Conservation (phyloP, 2,113 vertebrate genomes). For the Hypanus sabinus region DNA sequence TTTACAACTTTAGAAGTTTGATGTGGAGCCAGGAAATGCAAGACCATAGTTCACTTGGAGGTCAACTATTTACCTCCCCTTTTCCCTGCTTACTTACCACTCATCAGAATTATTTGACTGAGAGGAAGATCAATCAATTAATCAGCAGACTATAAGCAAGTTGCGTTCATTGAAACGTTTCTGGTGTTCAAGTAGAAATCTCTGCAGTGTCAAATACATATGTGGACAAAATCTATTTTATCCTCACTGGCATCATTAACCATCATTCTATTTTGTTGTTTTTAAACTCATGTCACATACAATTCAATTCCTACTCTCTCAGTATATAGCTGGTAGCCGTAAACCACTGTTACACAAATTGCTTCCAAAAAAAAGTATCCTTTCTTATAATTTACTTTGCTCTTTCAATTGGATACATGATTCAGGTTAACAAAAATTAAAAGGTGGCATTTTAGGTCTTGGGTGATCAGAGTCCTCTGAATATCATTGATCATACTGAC, state of each 20-base stretch:
- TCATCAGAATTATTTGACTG: not conserved
- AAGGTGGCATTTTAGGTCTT: not conserved
- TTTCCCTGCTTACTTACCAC: not conserved
- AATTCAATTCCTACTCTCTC: not conserved
- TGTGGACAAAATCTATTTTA: not conserved
- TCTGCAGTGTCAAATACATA: not conserved
- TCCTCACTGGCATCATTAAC: not conserved
- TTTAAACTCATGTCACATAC: not conserved
- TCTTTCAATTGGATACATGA: not conserved
- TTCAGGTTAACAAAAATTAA: constrained; percentile 1
- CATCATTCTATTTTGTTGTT: not conserved
- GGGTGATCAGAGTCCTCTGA: not conserved
- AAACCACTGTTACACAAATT: not conserved
- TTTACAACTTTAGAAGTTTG: not conserved
- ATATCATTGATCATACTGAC: not conserved
- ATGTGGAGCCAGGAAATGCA: not conserved
- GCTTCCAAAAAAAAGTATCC: not conserved
- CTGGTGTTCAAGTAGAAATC: not conserved
- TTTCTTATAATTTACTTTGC: not conserved
- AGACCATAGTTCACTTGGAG: no score
- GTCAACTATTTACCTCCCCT: not conserved
- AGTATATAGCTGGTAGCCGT: not conserved
- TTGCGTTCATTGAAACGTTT: not conserved
- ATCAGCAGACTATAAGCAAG: not conserved
- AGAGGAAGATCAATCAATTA: not conserved